These are phyloP conservation scores for Drosophila mayri DNA, from an alignment of 1,140 invertebrate genomes.

Conservation along the genomic window DNA sequence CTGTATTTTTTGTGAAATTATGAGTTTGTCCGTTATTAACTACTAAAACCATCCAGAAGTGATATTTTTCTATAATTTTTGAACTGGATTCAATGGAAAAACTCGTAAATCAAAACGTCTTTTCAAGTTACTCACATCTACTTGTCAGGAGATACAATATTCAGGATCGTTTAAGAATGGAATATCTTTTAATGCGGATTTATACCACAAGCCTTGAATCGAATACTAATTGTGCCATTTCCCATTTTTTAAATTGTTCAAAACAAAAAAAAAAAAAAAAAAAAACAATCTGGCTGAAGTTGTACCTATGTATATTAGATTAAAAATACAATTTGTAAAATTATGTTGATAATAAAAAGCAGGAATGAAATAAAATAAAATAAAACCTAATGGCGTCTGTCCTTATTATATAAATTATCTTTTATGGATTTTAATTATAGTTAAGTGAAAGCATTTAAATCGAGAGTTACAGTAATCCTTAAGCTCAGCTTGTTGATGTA, in stretches of 20 bases:
- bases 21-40: conserved; percentile 30
- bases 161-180: conserved; percentile 23
- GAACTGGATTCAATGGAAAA: conserved; percentile 35
- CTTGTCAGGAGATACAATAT: conserved; percentile 30
- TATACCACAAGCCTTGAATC: conserved; percentile 45
- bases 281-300: conserved; percentile 47
- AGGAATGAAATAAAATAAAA: conserved; percentile 46
- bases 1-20: conserved; percentile 7
- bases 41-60: conserved; percentile 41
- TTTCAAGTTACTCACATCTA: conserved; percentile 38
- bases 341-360: conserved; percentile 47
- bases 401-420: neutral
- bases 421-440: neutral
- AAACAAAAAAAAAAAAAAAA: conserved; percentile 33
- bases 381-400: neutral
- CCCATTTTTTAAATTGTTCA: conserved; percentile 50
- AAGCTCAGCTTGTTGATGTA: neutral
- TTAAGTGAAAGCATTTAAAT: neutral
- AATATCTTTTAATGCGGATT: conserved; percentile 39
- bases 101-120: conserved; percentile 34
- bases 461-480: neutral
- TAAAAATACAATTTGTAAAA: conserved; percentile 50
- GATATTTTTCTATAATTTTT: conserved; percentile 47
- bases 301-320: conserved; percentile 42
- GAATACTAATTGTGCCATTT: conserved; percentile 55